phyloP scores from a whole-genome alignment of 2,888 invertebrate species.

The Brachylomia viminalis region DNA sequence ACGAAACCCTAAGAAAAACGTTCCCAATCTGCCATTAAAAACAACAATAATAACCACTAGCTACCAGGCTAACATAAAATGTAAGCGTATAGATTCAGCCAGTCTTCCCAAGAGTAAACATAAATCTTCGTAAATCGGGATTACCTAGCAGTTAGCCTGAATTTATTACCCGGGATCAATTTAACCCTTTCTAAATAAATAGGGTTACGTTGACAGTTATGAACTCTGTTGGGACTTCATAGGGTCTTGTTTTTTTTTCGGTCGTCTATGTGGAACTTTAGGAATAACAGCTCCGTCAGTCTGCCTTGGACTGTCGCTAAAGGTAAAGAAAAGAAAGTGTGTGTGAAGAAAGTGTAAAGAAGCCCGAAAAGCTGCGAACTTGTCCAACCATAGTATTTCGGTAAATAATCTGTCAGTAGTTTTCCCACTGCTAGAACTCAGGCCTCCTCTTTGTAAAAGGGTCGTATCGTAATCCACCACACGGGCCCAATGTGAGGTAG shows the following conservation, averaged over 20 bases:
- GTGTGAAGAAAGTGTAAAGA: no score
- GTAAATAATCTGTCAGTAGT: not conserved
- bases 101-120: conserved; percentile 58
- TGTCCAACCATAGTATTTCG: not conserved
- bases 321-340: no score
- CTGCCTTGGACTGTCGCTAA: not conserved
- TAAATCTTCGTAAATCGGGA: conserved; percentile 57
- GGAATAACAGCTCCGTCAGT: not conserved
- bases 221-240: conserved; percentile 51
- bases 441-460: not conserved
- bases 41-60: not conserved
- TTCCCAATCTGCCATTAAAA: conserved; percentile 3
- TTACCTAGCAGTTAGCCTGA: conserved; percentile 52
- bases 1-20: not conserved
- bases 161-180: conserved; percentile 60
- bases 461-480: not conserved
- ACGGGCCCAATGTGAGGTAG: not conserved
- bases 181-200: conserved; percentile 58
- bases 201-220: conserved; percentile 48
- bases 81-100: conserved; percentile 61
- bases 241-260: not conserved
- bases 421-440: no score
- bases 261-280: not conserved
- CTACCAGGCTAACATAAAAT: conserved; percentile 65
- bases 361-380: not conserved